Percentiles rank a stretch among this genome's conserved stretches.
phyloP scores from a whole-genome alignment of 2,797 vertebrate genomes.

The Loriculus beryllinus region DNA sequence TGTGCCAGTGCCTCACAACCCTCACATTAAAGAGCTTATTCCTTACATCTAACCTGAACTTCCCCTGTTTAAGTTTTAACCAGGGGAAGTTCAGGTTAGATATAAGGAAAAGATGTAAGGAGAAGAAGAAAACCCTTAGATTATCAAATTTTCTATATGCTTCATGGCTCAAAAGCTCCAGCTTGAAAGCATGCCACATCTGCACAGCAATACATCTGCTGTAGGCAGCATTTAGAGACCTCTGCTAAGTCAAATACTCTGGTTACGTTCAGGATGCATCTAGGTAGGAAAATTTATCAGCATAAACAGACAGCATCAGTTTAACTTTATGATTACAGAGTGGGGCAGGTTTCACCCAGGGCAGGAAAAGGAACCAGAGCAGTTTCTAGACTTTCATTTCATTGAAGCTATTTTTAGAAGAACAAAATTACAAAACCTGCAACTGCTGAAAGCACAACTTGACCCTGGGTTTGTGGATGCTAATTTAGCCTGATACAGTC shows the following conservation, averaged over 20 bases:
- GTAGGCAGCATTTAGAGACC: accelerated
- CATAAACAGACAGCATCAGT: neutral
- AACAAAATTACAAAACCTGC: neutral
- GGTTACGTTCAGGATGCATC: neutral
- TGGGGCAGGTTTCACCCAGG: neutral
- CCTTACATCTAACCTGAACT: neutral
- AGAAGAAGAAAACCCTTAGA: neutral
- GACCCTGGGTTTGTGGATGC: neutral
- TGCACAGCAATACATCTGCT: neutral
- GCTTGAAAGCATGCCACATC: neutral
- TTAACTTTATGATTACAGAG: neutral
- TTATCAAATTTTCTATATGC: neutral
- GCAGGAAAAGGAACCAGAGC: neutral
- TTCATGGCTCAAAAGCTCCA: neutral
- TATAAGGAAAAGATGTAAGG: too few relatives aligned
- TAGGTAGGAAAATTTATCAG: neutral
- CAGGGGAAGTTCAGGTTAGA: neutral
- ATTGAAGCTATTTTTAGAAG: neutral
- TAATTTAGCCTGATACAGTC: neutral
- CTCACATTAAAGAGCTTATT: neutral
- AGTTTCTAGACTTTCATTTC: neutral
- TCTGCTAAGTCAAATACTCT: neutral
- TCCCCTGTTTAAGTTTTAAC: neutral
- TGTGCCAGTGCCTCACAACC: neutral
- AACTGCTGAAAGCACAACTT: neutral